Conservation (phyloP, 2,113 vertebrate genomes). For the Enhydra lutris region DNA sequence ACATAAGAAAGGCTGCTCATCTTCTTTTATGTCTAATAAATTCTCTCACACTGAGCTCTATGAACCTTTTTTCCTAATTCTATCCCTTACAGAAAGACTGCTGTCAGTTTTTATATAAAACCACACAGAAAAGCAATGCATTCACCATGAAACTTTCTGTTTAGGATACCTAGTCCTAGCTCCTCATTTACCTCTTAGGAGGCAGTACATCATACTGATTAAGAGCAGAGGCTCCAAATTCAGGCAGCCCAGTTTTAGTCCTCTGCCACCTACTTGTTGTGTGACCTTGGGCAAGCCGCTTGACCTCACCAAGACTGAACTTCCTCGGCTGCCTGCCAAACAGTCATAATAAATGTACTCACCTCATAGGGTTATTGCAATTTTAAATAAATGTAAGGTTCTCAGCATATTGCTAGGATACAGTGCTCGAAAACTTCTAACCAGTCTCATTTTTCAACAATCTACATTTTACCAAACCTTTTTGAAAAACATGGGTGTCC, state of each 20-base stretch:
- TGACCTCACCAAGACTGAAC: background rate
- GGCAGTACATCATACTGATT: background rate
- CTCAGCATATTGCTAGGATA: background rate
- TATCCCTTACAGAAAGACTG: background rate
- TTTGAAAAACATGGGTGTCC: background rate
- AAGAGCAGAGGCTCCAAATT: slow-evolving; percentile 11
- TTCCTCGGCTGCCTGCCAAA: background rate
- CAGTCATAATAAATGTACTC: background rate
- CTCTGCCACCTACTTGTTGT: background rate
- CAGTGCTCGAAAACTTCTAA: background rate
- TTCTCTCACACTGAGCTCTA: background rate
- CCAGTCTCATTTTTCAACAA: slow-evolving; percentile 25
- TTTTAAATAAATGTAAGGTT: slow-evolving; percentile 32
- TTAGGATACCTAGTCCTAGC: slow-evolving; percentile 19
- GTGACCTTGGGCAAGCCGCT: background rate
- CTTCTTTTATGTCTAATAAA: background rate
- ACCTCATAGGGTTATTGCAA: background rate
- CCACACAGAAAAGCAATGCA: background rate
- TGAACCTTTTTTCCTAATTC: background rate
- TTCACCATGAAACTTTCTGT: background rate
- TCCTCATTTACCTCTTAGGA: slow-evolving; percentile 27
- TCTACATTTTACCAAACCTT: slow-evolving; percentile 11
- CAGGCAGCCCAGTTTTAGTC: background rate
- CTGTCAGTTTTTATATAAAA: slow-evolving; percentile 31
- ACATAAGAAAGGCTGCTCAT: background rate